phyloP scores from a whole-genome alignment of 2,113 vertebrate genomes.

The Petroica traversi region DNA sequence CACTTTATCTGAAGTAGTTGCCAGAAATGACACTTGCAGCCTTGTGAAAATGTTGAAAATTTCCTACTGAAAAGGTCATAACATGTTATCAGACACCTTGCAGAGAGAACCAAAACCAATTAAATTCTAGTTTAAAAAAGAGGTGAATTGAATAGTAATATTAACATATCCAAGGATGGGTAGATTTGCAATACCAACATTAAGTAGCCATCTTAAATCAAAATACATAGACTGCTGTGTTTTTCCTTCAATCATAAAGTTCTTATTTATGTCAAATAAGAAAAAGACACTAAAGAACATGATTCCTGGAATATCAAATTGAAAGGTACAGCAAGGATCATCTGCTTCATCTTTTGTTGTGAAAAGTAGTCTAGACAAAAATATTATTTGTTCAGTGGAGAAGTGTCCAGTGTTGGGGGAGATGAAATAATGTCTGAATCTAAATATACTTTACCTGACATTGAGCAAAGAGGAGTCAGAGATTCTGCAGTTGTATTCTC shows the following conservation, averaged over 20 bases:
- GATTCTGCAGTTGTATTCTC: neutral
- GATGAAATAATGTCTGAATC: neutral
- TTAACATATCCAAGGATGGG: neutral
- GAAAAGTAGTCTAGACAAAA: neutral
- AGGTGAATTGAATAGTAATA: neutral
- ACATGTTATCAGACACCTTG: neutral
- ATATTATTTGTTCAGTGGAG: neutral
- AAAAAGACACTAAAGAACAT: neutral
- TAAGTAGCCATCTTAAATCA: neutral
- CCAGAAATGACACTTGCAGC: neutral
- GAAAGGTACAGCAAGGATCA: neutral
- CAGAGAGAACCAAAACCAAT: neutral
- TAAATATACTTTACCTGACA: neutral
- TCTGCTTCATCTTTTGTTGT: neutral
- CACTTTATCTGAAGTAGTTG: neutral
- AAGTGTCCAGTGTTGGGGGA: neutral
- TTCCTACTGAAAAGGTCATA: constrained; percentile 41
- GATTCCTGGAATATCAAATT: neutral
- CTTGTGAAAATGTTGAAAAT: neutral
- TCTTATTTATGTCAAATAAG: neutral
- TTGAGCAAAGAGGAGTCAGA: neutral
- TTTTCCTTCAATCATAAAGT: neutral
- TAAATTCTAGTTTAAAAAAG: neutral
- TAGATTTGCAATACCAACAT: neutral
- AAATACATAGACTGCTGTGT: neutral